phyloP scores from a whole-genome alignment of 1,140 invertebrate genomes.

The Drosophila biarmipes region DNA sequence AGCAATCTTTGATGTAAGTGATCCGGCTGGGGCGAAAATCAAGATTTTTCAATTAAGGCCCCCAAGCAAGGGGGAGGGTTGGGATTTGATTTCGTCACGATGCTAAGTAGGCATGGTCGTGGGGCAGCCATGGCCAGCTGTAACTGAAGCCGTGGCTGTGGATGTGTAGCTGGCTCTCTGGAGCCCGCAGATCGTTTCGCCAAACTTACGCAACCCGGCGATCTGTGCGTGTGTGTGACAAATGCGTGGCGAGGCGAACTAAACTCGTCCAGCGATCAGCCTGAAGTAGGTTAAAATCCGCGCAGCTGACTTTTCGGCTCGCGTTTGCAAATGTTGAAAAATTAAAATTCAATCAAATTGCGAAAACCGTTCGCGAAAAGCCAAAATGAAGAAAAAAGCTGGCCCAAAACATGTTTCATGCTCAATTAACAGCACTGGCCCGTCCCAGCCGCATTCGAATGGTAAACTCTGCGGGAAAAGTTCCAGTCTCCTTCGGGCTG shows the following conservation, averaged over 20 bases:
- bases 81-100: conserved; percentile 51
- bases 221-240: conserved; percentile 57
- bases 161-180: conserved; percentile 16
- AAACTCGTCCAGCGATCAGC: conserved; percentile 58
- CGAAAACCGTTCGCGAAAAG: conserved; percentile 50
- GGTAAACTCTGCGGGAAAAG: conserved; percentile 30
- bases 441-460: not conserved
- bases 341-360: conserved; percentile 77
- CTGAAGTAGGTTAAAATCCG: conserved; percentile 68
- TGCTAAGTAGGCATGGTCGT: conserved; percentile 58
- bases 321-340: conserved; percentile 61
- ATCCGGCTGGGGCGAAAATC: conserved; percentile 43
- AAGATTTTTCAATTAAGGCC: conserved; percentile 62
- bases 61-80: conserved; percentile 9
- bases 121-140: conserved; percentile 51
- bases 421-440: conserved; percentile 47
- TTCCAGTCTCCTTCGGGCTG: conserved; percentile 7
- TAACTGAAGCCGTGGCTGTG: conserved; percentile 6
- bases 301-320: conserved; percentile 60
- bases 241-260: conserved; percentile 60
- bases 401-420: conserved; percentile 52
- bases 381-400: conserved; percentile 44
- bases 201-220: conserved; percentile 49
- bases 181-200: conserved; percentile 23
- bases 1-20: conserved; percentile 56